These are phyloP conservation scores for Proteles cristata DNA, from an alignment of 2,113 vertebrate species.

Conservation along the genomic window DNA sequence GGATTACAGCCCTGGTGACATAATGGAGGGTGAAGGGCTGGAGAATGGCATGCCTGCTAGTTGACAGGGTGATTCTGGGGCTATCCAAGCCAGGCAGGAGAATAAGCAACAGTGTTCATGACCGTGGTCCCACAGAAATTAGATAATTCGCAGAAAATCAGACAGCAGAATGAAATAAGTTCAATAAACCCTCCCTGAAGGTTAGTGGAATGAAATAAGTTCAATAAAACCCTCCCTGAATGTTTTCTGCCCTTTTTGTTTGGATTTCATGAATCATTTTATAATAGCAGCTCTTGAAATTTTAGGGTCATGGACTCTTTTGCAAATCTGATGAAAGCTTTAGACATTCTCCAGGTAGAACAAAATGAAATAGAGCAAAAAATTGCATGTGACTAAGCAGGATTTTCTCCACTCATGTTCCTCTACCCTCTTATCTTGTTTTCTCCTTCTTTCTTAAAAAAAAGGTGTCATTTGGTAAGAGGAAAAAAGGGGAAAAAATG, in stretches of 20 bases:
- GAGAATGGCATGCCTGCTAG: not conserved
- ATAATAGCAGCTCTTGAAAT: conserved; percentile 24
- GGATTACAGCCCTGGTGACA: not conserved
- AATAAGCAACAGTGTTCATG: not conserved
- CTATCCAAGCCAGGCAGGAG: not conserved
- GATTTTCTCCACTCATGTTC: not conserved
- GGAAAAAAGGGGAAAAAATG: not conserved
- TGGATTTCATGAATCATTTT: conserved; percentile 5
- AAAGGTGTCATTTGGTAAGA: not conserved
- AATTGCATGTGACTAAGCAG: not conserved
- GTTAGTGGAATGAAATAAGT: not conserved
- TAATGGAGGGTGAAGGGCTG: not conserved
- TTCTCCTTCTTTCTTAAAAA: conserved; percentile 5
- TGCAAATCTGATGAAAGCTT: conserved; percentile 50
- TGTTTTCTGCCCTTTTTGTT: not conserved
- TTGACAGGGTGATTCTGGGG: not conserved
- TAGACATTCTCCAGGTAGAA: not conserved
- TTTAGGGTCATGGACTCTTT: not conserved
- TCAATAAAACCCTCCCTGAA: conserved; percentile 39
- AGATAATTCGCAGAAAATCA: not conserved
- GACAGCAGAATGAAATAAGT: not conserved
- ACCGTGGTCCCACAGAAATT: not conserved
- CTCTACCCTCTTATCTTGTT: not conserved
- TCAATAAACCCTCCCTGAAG: conserved; percentile 27
- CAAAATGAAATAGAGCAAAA: conserved; percentile 15